phyloP scores from a whole-genome alignment of 2,113 vertebrate species.

The Rostratula benghalensis region DNA sequence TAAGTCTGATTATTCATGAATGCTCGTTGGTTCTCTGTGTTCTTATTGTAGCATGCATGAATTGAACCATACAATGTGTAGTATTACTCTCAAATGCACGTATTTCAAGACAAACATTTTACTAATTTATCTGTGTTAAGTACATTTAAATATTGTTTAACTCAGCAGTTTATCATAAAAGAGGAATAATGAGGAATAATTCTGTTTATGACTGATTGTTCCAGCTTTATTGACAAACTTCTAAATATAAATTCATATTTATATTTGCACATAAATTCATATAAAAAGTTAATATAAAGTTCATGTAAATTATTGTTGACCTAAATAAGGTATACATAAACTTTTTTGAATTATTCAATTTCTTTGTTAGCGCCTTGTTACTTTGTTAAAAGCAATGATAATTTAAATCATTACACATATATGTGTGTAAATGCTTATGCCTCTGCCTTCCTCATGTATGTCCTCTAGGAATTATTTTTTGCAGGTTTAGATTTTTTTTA shows the following conservation, averaged over 20 bases:
- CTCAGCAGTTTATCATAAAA: background rate
- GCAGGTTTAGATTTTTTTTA: too few species aligned
- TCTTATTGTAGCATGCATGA: background rate
- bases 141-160: background rate
- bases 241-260: background rate
- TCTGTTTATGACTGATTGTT: background rate
- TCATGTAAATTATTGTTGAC: background rate
- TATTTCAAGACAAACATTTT: background rate
- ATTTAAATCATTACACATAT: too few species aligned
- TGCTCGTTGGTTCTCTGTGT: background rate
- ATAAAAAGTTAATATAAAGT: too few species aligned
- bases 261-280: too few species aligned
- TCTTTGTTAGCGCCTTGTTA: background rate
- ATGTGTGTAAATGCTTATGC: too few species aligned
- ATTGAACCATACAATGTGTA: background rate
- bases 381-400: too few species aligned
- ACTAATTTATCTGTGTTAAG: background rate
- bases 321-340: background rate
- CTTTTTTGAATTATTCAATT: background rate
- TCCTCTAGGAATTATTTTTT: too few species aligned
- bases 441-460: too few species aligned
- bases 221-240: background rate
- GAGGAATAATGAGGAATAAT: background rate
- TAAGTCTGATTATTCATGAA: background rate
- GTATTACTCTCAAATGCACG: background rate